Evolutionary conservation across 2,113 vertebrate species (phyloP).

Genomic region (Setophaga petechia): DNA sequence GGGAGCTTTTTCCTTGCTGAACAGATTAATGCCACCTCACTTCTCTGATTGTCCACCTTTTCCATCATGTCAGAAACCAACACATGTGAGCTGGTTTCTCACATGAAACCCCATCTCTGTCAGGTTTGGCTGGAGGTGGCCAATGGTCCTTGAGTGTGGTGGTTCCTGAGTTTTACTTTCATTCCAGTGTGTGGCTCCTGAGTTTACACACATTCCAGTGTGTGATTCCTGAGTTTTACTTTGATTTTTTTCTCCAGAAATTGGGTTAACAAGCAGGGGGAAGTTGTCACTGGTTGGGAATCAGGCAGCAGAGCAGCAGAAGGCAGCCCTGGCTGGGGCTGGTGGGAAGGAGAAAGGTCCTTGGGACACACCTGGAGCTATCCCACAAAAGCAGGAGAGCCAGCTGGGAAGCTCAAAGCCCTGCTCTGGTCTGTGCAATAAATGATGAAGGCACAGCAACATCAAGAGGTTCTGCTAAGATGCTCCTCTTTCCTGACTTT

Average conservation of each 20-base stretch:
- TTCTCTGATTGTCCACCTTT: neutral
- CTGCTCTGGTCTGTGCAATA: neutral
- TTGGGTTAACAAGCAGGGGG: neutral
- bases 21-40: neutral
- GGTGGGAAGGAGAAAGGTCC: neutral
- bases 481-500: neutral
- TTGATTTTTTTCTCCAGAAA: neutral
- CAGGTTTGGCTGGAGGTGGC: neutral
- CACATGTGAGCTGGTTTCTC: neutral
- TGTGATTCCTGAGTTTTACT: neutral
- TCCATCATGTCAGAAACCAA: neutral
- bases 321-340: neutral
- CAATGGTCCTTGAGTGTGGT: accelerated
- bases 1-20: neutral
- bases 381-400: neutral
- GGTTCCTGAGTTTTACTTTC: neutral
- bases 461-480: neutral
- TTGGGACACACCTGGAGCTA: neutral
- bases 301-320: neutral
- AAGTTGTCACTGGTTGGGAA: neutral
- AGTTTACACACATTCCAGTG: neutral
- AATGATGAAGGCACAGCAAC: too few species aligned
- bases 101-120: neutral
- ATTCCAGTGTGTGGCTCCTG: accelerated
- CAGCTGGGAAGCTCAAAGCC: neutral